phyloP scores from a whole-genome alignment of 2,113 vertebrate species.

The Rhizomys pruinosus region DNA sequence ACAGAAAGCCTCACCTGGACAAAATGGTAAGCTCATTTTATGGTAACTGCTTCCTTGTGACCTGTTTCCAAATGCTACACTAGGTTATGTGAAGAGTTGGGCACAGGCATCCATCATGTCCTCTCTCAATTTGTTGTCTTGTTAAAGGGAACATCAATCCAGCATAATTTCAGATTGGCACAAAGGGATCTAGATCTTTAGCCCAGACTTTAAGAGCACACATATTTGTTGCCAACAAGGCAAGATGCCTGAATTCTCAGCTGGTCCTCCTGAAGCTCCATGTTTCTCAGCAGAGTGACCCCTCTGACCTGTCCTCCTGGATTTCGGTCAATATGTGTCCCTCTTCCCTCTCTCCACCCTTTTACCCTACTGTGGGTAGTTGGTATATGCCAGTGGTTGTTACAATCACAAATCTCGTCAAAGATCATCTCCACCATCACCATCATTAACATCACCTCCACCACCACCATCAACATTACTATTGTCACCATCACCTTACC shows the following conservation, averaged over 20 bases:
- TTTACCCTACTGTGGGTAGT: neutral
- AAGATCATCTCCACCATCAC: too few species aligned
- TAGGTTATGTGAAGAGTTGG: too few species aligned
- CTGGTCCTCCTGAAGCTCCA: neutral
- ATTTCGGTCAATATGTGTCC: neutral
- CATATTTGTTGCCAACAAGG: neutral
- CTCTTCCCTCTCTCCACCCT: neutral
- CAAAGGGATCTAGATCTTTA: slow-evolving; percentile 7
- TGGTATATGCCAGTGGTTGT: neutral
- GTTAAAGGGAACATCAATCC: neutral
- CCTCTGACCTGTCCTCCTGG: neutral
- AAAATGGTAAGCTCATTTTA: too few species aligned
- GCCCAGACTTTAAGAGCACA: neutral
- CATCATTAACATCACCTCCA: too few species aligned
- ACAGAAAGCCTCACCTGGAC: too few species aligned
- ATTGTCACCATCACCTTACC: too few species aligned
- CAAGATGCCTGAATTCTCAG: neutral
- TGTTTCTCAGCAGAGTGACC: neutral
- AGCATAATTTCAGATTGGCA: neutral
- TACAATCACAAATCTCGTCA: too few species aligned
- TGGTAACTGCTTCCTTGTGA: too few species aligned
- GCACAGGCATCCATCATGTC: neutral
- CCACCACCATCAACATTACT: too few species aligned
- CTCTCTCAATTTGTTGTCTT: neutral
- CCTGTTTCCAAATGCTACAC: too few species aligned